Conservation (phyloP, 2,888 invertebrate genomes). For the Cancer borealis region DNA sequence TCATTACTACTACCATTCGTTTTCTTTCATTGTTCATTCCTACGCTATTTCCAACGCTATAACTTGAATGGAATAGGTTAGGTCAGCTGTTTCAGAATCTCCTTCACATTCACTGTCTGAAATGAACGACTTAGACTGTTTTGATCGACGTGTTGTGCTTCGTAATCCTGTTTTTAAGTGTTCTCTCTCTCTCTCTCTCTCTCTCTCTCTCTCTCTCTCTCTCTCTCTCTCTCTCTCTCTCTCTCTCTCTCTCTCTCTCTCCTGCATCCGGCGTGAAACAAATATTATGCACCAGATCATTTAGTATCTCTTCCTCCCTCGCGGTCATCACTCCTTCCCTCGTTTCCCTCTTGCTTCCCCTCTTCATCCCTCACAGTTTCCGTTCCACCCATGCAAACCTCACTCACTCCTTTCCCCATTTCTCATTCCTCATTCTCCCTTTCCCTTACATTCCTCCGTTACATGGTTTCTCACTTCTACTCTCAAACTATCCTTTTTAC, state of each 20-base stretch:
- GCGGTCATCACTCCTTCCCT: not conserved
- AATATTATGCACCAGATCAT: constrained; percentile 1
- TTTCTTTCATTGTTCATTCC: not conserved
- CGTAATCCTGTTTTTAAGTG: not conserved
- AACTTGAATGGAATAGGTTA: not conserved
- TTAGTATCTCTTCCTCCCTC: not conserved
- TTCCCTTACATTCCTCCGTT: not conserved
- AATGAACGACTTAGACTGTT: not conserved
- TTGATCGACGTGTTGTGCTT: constrained; percentile 10
- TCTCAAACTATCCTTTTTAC: no score
- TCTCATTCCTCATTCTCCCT: not conserved
- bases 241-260: not conserved
- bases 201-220: no score
- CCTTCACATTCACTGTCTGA: not conserved
- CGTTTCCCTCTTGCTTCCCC: not conserved
- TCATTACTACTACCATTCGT: not conserved
- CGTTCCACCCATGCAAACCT: not conserved
- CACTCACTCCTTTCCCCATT: not conserved
- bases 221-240: constrained; percentile 7
- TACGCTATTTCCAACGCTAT: not conserved
- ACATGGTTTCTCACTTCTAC: no score
- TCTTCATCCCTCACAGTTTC: not conserved
- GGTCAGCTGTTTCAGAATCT: not conserved
- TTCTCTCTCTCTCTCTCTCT: no score
- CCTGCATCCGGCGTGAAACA: not conserved